phyloP scores from a whole-genome alignment of 1,140 invertebrate species.

The Cheumatopsyche charites region DNA sequence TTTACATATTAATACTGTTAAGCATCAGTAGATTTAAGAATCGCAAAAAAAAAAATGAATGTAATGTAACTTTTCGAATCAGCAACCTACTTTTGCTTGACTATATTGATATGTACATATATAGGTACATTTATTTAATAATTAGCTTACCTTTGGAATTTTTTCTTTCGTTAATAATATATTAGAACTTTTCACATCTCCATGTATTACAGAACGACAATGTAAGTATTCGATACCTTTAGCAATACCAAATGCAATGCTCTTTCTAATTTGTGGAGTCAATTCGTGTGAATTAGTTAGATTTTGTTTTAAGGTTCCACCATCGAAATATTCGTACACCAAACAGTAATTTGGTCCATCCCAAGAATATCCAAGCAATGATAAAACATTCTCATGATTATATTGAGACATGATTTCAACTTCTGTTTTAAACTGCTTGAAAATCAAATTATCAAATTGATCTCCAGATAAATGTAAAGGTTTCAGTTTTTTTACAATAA shows the following conservation, averaged over 20 bases:
- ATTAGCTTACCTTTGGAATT: slow-evolving; percentile 67
- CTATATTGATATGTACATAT: no score
- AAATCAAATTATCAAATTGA: slow-evolving; percentile 54
- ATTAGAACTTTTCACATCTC: slow-evolving; percentile 80
- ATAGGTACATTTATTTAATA: slow-evolving; percentile 29
- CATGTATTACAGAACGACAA: slow-evolving; percentile 67
- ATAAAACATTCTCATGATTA: slow-evolving; percentile 70
- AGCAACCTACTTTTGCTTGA: no score
- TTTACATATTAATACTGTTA: no score
- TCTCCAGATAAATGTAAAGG: slow-evolving; percentile 54
- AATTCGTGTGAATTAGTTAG: slow-evolving; percentile 57
- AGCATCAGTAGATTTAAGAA: not conserved
- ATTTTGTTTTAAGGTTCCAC: slow-evolving; percentile 71
- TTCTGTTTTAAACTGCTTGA: slow-evolving; percentile 71
- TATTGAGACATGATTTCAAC: slow-evolving; percentile 65
- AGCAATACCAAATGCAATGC: slow-evolving; percentile 67
- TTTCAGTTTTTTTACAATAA: slow-evolving; percentile 70
- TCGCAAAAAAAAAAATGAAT: no score
- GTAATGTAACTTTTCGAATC: no score
- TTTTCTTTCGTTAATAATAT: slow-evolving; percentile 70
- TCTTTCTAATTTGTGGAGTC: slow-evolving; percentile 61
- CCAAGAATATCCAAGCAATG: slow-evolving; percentile 69
- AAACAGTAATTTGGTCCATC: slow-evolving; percentile 69
- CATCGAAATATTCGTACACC: slow-evolving; percentile 71
- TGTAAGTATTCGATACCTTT: slow-evolving; percentile 71